Conservation (phyloP, 2,797 vertebrate genomes). For the Sus cebifrons region DNA sequence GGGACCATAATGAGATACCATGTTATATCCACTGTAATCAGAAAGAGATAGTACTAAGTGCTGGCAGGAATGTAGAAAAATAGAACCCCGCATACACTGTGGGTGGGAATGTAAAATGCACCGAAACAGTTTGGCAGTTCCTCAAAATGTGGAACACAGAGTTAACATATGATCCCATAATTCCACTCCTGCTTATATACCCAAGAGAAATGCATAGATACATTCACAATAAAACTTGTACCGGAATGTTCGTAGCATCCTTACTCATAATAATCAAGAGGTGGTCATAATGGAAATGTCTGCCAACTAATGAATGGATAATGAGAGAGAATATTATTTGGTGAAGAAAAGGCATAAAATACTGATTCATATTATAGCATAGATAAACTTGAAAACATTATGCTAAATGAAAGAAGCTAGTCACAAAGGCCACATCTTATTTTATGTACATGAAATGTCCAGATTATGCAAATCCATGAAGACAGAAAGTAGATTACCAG, state of each 20-base stretch:
- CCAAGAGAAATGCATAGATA: not conserved
- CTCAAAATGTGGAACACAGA: not conserved
- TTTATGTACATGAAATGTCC: not conserved
- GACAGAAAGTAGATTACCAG: not conserved
- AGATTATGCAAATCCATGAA: not conserved
- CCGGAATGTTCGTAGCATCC: not conserved
- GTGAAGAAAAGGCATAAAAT: not conserved
- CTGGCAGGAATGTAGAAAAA: not conserved
- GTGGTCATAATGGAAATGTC: not conserved
- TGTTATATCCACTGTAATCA: not conserved
- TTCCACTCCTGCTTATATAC: not conserved
- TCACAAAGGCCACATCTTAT: not conserved
- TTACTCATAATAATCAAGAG: not conserved
- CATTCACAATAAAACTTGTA: not conserved
- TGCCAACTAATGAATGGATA: not conserved
- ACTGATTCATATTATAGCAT: accelerated
- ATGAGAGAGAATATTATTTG: not conserved
- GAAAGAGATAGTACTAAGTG: not conserved
- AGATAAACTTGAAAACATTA: not conserved
- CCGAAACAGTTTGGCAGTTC: not conserved
- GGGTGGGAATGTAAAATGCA: not conserved
- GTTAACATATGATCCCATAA: not conserved
- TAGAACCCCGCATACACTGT: not conserved
- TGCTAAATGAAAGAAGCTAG: not conserved
- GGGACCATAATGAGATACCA: not conserved